A percentile compares a stretch with the other conserved stretches of the same genome.
phyloP scores from a whole-genome alignment of 2,113 vertebrate species.

The Tursiops truncatus region DNA sequence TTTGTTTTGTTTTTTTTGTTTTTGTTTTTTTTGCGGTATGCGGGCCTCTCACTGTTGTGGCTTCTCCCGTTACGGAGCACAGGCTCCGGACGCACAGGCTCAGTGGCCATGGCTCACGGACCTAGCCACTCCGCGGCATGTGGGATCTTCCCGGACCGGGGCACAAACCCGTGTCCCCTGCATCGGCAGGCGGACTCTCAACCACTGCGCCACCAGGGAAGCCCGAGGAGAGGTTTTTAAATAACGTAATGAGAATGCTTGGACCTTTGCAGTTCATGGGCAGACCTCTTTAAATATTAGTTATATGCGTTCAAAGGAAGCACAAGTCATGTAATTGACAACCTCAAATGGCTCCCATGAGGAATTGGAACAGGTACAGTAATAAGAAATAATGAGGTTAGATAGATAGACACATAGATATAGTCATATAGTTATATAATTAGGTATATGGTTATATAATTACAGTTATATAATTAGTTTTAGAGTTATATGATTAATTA shows the following conservation, averaged over 20 bases:
- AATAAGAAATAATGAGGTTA: background rate
- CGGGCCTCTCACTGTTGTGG: no score
- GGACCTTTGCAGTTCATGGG: background rate
- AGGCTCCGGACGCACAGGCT: no score
- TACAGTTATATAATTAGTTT: background rate
- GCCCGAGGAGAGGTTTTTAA: background rate
- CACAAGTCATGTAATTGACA: background rate
- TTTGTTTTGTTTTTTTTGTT: background rate
- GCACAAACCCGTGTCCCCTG: no score
- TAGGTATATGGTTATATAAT: background rate
- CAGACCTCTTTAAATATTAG: background rate
- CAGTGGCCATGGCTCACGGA: no score
- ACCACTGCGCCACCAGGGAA: no score
- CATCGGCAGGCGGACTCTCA: no score
- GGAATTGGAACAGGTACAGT: background rate
- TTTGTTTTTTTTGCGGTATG: no score
- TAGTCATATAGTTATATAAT: background rate
- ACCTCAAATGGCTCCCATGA: background rate
- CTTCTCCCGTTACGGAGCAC: no score
- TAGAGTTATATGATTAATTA: background rate
- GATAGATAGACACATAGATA: background rate
- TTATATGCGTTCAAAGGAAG: background rate
- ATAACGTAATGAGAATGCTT: background rate
- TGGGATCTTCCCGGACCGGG: no score
- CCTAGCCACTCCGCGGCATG: no score